Base-by-base conservation (phyloP, 2,888 invertebrate species). In the Calliphora vomitoria region DNA sequence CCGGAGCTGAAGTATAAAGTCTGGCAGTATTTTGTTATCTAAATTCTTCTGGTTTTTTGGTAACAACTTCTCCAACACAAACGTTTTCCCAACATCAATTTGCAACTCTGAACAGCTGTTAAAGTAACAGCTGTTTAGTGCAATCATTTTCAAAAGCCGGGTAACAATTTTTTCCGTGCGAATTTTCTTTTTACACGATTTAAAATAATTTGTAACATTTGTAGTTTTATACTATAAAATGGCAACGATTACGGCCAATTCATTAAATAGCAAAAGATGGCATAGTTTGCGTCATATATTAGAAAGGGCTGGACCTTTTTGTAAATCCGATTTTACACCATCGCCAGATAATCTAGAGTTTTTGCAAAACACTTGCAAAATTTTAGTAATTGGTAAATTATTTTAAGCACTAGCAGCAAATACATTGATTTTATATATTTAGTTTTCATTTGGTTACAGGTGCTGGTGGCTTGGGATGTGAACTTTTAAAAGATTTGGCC, bases 391-490 rank as follows among this genome's bases (percentile, higher is more conserved):
- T 89, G 94, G 92, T 92, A 88, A 84, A 8, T 11, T 13, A 13
- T 35, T 35, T 10, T 15, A 13, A 15, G 11, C 20, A 60, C 4
- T 11, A 44, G 1, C 44, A 11, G 4, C 3, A 44, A 44, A 11
- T 44, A 44, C 3, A 44, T 44, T 44, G 44, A 25, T 11, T 47
- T 47, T 58, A 50, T 5, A 50, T 58, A 25, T 25, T 55, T 55
- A 8, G 66, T 10, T 13, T 41, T 18, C 64, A 53, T 50, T 4
- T 53, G 5, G 41, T 62, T 60, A 93, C 94, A 88, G 99, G 99
- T 15, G 99, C 99, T 80, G 99, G 99, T 47, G 99, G 99, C 2
- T 95, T 99, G 64, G 99, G 99, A 15, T 99, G 99, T 94, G 99
- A 99, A 94, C 94, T 99, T 35, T 95, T 99, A 0, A 99, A 99